Evolutionary conservation across 2,888 invertebrate genomes (phyloP).

Genomic region (Thysanoteuthis rhombus): DNA sequence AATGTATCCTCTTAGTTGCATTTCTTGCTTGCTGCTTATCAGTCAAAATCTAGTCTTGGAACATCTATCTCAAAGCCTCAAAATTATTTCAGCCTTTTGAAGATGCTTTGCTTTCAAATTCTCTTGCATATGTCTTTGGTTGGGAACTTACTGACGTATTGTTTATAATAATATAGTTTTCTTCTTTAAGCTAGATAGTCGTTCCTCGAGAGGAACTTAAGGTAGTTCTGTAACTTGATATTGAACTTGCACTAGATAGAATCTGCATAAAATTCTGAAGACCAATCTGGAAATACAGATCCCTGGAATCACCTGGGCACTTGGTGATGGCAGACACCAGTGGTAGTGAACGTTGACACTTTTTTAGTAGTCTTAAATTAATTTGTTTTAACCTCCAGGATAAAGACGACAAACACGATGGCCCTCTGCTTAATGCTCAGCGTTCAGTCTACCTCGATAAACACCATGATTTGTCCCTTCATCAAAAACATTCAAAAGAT

Average conservation of each 20-base stretch:
- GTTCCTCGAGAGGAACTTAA: background rate
- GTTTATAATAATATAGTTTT: background rate
- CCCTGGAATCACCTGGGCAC: background rate
- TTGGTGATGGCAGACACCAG: conserved; percentile 21
- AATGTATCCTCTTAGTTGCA: background rate
- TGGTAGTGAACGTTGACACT: background rate
- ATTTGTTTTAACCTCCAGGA: conserved; percentile 29
- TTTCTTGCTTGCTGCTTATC: background rate
- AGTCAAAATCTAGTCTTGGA: background rate
- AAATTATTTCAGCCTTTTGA: no score
- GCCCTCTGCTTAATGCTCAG: conserved; percentile 21
- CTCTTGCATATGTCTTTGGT: background rate
- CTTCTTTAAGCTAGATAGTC: background rate
- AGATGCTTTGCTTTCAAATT: background rate
- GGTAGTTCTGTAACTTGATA: no score
- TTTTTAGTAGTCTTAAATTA: conserved; percentile 14
- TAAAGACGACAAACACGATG: conserved; percentile 31
- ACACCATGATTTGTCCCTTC: conserved; percentile 31
- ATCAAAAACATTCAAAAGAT: conserved; percentile 23
- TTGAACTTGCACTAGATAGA: background rate
- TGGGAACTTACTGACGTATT: background rate
- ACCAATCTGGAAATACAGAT: background rate
- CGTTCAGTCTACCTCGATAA: conserved; percentile 32
- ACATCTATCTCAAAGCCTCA: background rate
- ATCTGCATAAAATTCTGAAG: background rate